Percentiles rank a stretch among this genome's conserved stretches.
phyloP scores from a whole-genome alignment of 2,888 invertebrate genomes.

The Theretra japonica region DNA sequence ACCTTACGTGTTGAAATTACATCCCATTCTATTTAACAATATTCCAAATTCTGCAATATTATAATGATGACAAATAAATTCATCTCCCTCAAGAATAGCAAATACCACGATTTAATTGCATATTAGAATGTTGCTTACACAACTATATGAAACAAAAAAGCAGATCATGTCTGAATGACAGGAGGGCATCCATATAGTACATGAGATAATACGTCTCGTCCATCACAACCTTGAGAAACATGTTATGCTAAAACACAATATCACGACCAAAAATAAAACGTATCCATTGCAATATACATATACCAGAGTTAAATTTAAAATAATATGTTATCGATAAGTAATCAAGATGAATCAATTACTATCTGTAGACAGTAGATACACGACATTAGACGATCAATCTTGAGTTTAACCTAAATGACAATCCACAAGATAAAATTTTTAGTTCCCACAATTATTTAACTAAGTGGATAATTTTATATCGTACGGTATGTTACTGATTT shows the following conservation, averaged over 20 bases:
- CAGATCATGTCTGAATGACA: constrained; percentile 21
- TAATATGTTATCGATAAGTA: background rate
- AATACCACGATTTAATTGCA: background rate
- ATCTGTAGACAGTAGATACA: no score
- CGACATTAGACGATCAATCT: no score
- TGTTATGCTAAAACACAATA: constrained; percentile 76
- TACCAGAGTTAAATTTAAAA: background rate
- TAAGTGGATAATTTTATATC: no score
- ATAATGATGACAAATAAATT: background rate
- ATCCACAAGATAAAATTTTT: no score
- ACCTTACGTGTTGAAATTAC: background rate
- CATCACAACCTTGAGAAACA: constrained; percentile 73
- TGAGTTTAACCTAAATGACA: no score
- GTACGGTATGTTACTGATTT: no score
- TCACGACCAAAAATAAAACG: constrained; percentile 67
- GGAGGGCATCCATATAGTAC: constrained; percentile 24
- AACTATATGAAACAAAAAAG: background rate
- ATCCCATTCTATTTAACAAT: background rate
- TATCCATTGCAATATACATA: constrained; percentile 31
- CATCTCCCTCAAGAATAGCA: background rate
- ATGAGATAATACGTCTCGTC: constrained; percentile 54
- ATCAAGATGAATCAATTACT: background rate
- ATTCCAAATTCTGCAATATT: background rate
- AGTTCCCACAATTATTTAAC: no score
- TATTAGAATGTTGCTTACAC: background rate